These are phyloP conservation scores for Terrapene triunguis DNA, from an alignment of 2,113 vertebrate species.

Conservation along the genomic window DNA sequence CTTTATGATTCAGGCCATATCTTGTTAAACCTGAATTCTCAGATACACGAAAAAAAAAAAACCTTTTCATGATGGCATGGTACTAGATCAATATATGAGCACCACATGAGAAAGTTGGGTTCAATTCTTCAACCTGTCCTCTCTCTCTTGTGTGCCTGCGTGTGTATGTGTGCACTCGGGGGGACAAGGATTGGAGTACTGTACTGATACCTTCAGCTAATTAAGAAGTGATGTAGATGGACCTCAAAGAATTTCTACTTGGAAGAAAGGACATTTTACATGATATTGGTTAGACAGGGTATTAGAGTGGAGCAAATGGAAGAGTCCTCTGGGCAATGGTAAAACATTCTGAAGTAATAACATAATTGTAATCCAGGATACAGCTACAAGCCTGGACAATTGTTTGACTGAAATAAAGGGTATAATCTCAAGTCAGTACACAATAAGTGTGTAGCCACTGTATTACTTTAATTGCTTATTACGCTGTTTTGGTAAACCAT, in stretches of 20 bases:
- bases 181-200: neutral
- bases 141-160: neutral
- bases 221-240: neutral
- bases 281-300: neutral
- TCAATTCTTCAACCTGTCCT: neutral
- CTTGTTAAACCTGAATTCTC: slow-evolving; percentile 40
- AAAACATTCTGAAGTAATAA: neutral
- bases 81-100: neutral
- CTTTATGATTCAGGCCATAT: neutral
- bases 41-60: neutral
- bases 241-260: neutral
- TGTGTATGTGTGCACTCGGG: neutral
- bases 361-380: accelerated
- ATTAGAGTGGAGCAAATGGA: neutral
- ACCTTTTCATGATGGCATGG: accelerated
- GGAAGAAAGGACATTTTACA: neutral
- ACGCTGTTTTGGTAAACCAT: neutral
- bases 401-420: too few relatives aligned
- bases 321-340: neutral
- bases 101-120: neutral
- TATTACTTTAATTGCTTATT: neutral
- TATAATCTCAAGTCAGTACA: neutral
- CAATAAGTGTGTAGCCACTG: accelerated
- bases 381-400: neutral
- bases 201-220: neutral